Base-by-base conservation (phyloP, 2,888 invertebrate genomes). In the Lycaena phlaeas region DNA sequence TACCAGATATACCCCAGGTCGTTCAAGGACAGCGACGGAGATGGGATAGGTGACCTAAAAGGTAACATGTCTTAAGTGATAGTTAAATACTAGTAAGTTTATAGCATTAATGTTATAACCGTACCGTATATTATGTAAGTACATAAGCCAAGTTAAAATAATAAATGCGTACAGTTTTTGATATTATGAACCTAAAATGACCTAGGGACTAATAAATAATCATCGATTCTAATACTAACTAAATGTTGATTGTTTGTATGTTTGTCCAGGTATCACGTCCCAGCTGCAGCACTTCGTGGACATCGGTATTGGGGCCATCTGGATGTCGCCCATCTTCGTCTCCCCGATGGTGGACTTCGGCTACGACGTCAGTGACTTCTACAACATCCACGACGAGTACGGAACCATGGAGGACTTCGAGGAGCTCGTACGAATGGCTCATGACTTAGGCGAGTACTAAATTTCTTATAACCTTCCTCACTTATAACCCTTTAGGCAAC, bases 1-100 rank as follows among this genome's bases (percentile, higher is more conserved):
- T 97, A 97, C 75, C 94, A 96, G 75, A 90, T 95, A 41, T 94
- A 94, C 64, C 92, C 94, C 0, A 85, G 92, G 42, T 93, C 95
- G 0, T 96, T 94, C 71, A 90, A 89, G 65, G 97, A 97, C 66
- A 89, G 89, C 10, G 81, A 94, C 64, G 91, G 89, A 0, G 92
- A 95, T 68, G 96, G 96, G 10, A 85, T 92, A 11, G 97, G 96
- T 0, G 96, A 97, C 68, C 72, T 96, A 7, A 86, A 87, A 68
- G 96, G 38, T 27, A 26, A n/a, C n/a, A n/a, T n/a, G n/a, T n/a
- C n/a, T n/a, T n/a, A n/a, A n/a, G n/a, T n/a, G n/a, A n/a, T n/a
- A n/a, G n/a, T n/a, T n/a, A n/a, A n/a, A n/a, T n/a, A n/a, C n/a
- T n/a, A n/a, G n/a, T n/a, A n/a, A n/a, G n/a, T n/a, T n/a, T n/a